These are phyloP conservation scores for Melanargia galathea DNA, from an alignment of 2,888 invertebrate genomes.

Conservation along the genomic window DNA sequence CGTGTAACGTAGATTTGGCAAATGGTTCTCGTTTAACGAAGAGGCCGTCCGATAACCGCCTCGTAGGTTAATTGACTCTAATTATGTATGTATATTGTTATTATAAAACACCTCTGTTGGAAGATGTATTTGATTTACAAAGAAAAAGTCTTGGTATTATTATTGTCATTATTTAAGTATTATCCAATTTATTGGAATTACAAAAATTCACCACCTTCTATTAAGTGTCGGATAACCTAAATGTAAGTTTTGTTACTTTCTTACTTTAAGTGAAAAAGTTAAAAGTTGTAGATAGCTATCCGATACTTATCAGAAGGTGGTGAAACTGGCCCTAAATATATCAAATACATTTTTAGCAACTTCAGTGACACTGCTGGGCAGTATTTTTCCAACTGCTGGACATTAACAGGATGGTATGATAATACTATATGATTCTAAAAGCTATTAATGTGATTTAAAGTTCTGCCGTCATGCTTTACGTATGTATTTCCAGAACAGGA, in stretches of 20 bases:
- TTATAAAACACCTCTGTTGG: not conserved
- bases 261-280: too few relatives aligned
- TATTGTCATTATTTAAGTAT: not conserved
- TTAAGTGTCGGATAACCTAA: too few relatives aligned
- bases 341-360: too few relatives aligned
- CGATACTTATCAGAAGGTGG: too few relatives aligned
- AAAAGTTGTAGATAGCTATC: too few relatives aligned
- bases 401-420: constrained; percentile 4
- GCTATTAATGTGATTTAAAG: constrained; percentile 16
- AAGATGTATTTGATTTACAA: not conserved
- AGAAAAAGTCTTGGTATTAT: not conserved
- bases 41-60: constrained; percentile 4
- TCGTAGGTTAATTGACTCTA: constrained; percentile 7
- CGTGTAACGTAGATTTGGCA: constrained; percentile 34
- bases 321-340: too few relatives aligned
- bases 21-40: constrained; percentile 5
- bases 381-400: not conserved
- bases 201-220: too few relatives aligned
- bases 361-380: not conserved
- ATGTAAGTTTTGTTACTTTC: too few relatives aligned
- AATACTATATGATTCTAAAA: not conserved
- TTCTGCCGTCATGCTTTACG: constrained; percentile 3
- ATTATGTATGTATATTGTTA: not conserved
- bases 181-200: too few relatives aligned
- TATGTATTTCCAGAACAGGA: constrained; percentile 11